Base-by-base conservation (phyloP, 1,140 invertebrate genomes). In the Andrena cerasifolii region DNA sequence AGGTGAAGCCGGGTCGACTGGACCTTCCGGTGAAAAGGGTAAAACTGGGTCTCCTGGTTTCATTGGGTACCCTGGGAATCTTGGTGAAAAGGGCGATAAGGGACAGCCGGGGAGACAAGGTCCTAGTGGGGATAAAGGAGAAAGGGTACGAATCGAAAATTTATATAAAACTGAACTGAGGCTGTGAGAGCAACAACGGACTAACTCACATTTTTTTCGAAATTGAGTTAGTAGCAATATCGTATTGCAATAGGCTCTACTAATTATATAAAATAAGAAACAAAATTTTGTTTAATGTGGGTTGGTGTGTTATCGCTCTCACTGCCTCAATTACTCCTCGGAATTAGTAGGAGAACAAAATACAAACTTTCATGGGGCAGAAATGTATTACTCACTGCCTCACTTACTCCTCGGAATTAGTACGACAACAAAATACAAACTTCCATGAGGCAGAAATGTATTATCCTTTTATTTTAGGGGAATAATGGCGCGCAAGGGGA, bases 41-140 rank as follows among this genome's bases (percentile, higher is more conserved):
- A 93, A 95, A 72, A 94, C 96, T 10, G 97, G 97, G 21, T 91
- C 94, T 62, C 93, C 95, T 0, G 97, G 97, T 70, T 96, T 97
- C 83, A 89, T 93, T 36, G 97, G 97, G 12, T 93, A 95, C n/a
- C 93, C 94, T 40, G 97, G 97, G 43, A 91, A 94, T 53, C 89
- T 95, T 45, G 97, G 97, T 28, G 95, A 95, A 87, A 96, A 97
- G 88, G 97, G 97, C 21, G 87, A 92, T 28, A 93, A 94, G 40
- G 97, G 97, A 36, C 97, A 97, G 85, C 96, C 97, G 88, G 97
- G 97, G 51, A 93, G 93, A 14, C 90, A 94, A 72, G 96, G 96
- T 7, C 89, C 94, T 58, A 87, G 92, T 45, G 96, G 96, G 7
- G 82, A 85, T 45, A 85, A 85, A 65, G 83, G 97, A 56, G 83